Evolutionary conservation across 2,888 invertebrate species (phyloP).

Genomic region (Lycophotia porphyrea): DNA sequence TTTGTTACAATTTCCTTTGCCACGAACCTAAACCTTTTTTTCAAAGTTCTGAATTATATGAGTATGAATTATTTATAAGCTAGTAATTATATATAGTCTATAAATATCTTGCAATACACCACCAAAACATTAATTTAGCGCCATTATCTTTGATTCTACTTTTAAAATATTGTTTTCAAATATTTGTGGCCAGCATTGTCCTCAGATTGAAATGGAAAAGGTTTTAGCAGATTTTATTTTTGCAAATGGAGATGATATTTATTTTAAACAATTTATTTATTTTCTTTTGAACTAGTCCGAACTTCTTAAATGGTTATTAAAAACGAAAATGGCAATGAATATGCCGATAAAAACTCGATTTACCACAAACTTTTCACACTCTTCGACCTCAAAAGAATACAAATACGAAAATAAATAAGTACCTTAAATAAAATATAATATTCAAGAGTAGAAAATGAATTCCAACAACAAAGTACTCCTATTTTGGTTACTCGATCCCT

Average conservation of each 20-base stretch:
- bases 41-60: neutral
- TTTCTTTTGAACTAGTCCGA: neutral
- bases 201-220: neutral
- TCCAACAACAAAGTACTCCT: slow-evolving; percentile 34
- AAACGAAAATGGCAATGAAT: slow-evolving; percentile 7
- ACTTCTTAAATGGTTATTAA: neutral
- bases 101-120: neutral
- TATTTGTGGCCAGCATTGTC: slow-evolving; percentile 12
- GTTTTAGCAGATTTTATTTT: neutral
- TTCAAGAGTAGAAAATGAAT: slow-evolving; percentile 47
- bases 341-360: slow-evolving; percentile 12
- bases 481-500: slow-evolving; percentile 58
- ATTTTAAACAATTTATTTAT: slow-evolving; percentile 3
- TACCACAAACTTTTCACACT: slow-evolving; percentile 25
- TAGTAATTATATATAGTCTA: neutral
- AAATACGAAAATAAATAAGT: slow-evolving; percentile 29
- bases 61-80: neutral
- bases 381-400: slow-evolving; percentile 31
- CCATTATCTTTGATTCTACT: slow-evolving; percentile 3
- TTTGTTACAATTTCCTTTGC: neutral
- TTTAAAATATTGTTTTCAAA: neutral
- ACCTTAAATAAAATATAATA: slow-evolving; percentile 16
- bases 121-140: neutral
- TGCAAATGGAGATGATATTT: neutral
- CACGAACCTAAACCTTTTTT: neutral